Evolutionary conservation across 2,113 vertebrate genomes (phyloP).

Genomic region (Orycteropus afer): DNA sequence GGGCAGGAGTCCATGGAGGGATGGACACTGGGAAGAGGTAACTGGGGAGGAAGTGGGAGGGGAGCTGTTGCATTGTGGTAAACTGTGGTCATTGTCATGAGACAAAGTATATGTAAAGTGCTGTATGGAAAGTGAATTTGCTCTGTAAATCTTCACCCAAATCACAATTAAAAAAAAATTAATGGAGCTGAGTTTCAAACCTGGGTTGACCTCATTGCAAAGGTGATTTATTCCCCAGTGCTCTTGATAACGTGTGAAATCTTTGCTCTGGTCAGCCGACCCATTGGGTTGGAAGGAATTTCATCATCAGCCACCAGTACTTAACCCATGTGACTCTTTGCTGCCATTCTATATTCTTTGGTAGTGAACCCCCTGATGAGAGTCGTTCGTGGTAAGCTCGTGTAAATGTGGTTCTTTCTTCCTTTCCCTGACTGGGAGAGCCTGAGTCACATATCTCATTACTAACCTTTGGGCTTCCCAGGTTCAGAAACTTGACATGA

Average conservation of each 20-base stretch:
- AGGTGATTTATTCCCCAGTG: background rate
- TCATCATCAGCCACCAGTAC: background rate
- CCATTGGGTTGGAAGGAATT: background rate
- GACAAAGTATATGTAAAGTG: too few relatives aligned
- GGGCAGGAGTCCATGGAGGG: too few relatives aligned
- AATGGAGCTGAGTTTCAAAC: background rate
- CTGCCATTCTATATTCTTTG: background rate
- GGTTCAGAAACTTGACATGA: background rate
- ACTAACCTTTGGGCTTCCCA: background rate
- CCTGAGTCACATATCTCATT: background rate
- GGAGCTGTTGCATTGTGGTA: too few relatives aligned
- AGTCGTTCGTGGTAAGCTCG: background rate
- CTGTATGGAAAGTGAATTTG: too few relatives aligned
- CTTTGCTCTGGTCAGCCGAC: background rate
- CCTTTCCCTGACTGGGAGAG: too few relatives aligned
- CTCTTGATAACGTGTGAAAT: background rate
- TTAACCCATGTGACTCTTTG: background rate
- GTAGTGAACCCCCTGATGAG: background rate
- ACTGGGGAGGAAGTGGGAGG: too few relatives aligned
- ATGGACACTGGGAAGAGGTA: too few relatives aligned
- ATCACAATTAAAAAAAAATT: too few relatives aligned
- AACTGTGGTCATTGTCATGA: too few relatives aligned
- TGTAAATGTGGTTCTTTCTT: background rate
- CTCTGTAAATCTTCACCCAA: too few relatives aligned
- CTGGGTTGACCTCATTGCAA: background rate